Evolutionary conservation across 2,797 vertebrate genomes (phyloP).

Genomic region (Macrochelys suwanniensis): DNA sequence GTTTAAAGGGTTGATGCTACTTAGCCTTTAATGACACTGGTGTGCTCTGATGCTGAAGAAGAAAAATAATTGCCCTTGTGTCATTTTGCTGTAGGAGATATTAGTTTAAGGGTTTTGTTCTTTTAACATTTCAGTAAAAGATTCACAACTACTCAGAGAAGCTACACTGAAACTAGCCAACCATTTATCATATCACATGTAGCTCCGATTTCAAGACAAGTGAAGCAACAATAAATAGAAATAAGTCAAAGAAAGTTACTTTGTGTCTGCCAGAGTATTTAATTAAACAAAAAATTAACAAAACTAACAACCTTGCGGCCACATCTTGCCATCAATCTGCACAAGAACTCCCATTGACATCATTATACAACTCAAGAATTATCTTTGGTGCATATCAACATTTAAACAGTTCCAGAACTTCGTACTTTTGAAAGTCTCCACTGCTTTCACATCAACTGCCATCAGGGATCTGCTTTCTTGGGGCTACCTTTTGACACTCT

Average conservation of each 20-base stretch:
- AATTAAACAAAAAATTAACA: conserved; percentile 51
- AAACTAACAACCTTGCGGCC: background rate
- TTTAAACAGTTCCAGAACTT: conserved; percentile 39
- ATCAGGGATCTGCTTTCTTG: background rate
- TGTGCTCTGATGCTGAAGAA: conserved; percentile 33
- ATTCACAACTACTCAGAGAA: background rate
- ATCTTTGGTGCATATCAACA: conserved; percentile 13
- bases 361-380: background rate
- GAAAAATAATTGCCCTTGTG: conserved; percentile 32
- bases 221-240: conserved; percentile 21
- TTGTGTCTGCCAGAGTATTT: conserved; percentile 14
- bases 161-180: conserved; percentile 1
- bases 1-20: conserved; percentile 55
- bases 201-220: conserved; percentile 40
- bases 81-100: conserved; percentile 8
- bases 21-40: conserved; percentile 25
- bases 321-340: conserved; percentile 11
- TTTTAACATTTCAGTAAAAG: conserved; percentile 14
- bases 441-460: conserved; percentile 26
- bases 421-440: background rate
- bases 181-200: background rate
- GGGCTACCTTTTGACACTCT: conserved; percentile 27
- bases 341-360: conserved; percentile 29
- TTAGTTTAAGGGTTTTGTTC: background rate
- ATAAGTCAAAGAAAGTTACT: conserved; percentile 38